Percentiles rank a stretch among this genome's conserved stretches.
phyloP scores from a whole-genome alignment of 1,140 invertebrate genomes.

The Ceratina calcarata region DNA sequence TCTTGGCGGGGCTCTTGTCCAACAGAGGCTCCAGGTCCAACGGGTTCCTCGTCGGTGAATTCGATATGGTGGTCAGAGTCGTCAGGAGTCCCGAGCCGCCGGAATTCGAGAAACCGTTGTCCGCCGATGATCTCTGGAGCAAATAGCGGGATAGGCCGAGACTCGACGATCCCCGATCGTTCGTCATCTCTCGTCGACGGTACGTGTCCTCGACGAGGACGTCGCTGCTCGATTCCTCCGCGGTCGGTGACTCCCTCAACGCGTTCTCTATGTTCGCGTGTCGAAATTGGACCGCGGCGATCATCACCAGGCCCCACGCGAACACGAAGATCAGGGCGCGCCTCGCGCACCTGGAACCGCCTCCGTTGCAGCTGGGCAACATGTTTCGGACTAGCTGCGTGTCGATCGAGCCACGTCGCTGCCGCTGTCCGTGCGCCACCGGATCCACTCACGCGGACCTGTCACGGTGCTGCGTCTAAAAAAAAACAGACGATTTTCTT shows the following conservation, averaged over 20 bases:
- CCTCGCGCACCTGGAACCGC: slow-evolving; percentile 78
- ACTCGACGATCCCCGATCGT: slow-evolving; percentile 75
- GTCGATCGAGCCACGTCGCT: not conserved
- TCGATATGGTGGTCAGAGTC: slow-evolving; percentile 62
- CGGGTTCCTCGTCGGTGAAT: slow-evolving; percentile 64
- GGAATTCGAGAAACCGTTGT: slow-evolving; percentile 52
- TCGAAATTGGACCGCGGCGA: slow-evolving; percentile 77
- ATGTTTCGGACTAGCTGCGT: slow-evolving; percentile 56
- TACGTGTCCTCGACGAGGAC: slow-evolving; percentile 56
- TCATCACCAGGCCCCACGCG: slow-evolving; percentile 80
- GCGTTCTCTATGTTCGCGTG: slow-evolving; percentile 68
- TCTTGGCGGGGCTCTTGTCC: slow-evolving; percentile 84
- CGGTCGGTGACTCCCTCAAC: slow-evolving; percentile 59
- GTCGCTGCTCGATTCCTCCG: slow-evolving; percentile 64
- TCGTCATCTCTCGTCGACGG: slow-evolving; percentile 54
- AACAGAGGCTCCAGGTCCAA: slow-evolving; percentile 80
- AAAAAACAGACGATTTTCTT: not conserved
- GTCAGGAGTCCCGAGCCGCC: slow-evolving; percentile 54
- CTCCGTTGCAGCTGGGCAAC: slow-evolving; percentile 70
- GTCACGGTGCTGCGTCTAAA: slow-evolving; percentile 23
- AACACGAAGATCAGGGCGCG: slow-evolving; percentile 79
- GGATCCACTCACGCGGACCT: slow-evolving; percentile 22
- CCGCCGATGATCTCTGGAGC: slow-evolving; percentile 68
- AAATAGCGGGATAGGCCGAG: slow-evolving; percentile 73
- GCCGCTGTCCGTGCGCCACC: not conserved